Base-by-base conservation (phyloP, 2,797 vertebrate species). In the Lacerta viridis region DNA sequence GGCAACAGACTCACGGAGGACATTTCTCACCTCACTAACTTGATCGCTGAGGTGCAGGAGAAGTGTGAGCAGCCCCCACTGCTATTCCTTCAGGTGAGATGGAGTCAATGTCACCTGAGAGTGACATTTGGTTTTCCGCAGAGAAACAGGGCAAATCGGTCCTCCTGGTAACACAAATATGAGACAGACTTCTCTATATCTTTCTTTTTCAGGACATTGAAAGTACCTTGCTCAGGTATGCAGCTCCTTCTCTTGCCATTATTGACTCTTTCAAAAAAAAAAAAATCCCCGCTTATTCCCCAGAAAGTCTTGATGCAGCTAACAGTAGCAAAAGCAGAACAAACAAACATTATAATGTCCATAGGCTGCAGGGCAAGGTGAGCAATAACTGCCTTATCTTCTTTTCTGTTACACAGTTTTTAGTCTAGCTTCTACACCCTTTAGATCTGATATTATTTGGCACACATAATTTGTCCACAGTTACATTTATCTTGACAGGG, bases 141-240 rank as follows among this genome's bases (percentile, higher is more conserved):
- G 29, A 29, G 68, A 29, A 69, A 69, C 29, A 0, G 27, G 20
- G 68, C 68, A 29, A 29, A 69, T 69, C 7, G 3, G 68, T 29
- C 10, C 29, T 69, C 29, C 66, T 25, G 66, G 68, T 69, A 55
- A 55, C 50, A 55, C 50, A 55, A 55, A 55, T 55, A 55, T n/a
- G 68, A 71, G 68, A 33, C 69, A n/a, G 4, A 71, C n/a, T 71
- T 33, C 10, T 33, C 69, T 55, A 1, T 55, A 55, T 55, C 20
- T 76, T 39, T 76, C 74, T 76, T 20, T 76, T 76, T 76, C 74
- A 76, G 74, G 74, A 76, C 39, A 76, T 76, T 9, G 39, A 25
- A 76, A 76, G 74, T 20, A 29, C 41, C 39, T 43, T 76, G 75
- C 41, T 39, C 33, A 76, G 75, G 75, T 76, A 76, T 6, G 75